phyloP scores from a whole-genome alignment of 92 coral and sea anemone genomes.

The Porites lobata region DNA sequence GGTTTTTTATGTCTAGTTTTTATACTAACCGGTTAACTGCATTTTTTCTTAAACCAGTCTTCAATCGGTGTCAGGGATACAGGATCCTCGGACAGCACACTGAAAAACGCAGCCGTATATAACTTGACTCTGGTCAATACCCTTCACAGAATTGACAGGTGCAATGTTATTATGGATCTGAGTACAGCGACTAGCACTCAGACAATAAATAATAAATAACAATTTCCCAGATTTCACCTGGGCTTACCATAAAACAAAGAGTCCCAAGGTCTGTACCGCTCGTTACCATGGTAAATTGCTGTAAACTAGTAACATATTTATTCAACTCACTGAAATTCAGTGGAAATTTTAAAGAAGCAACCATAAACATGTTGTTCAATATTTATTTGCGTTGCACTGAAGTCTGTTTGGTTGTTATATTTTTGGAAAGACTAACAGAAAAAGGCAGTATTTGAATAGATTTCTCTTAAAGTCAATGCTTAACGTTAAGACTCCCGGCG shows the following conservation, averaged over 20 bases:
- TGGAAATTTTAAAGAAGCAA: not conserved
- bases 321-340: not conserved
- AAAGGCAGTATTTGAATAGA: not conserved
- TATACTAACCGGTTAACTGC: conserved; percentile 1
- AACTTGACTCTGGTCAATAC: not conserved
- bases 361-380: not conserved
- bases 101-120: not conserved
- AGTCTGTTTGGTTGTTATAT: not conserved
- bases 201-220: conserved; percentile 19
- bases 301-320: not conserved
- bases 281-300: not conserved
- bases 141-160: not conserved
- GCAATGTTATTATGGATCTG: not conserved
- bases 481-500: no score
- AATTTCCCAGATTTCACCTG: not conserved
- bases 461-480: no score
- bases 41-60: not conserved
- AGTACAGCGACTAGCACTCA: not conserved
- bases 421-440: not conserved
- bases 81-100: not conserved
- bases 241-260: not conserved
- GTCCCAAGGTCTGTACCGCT: not conserved
- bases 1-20: no score
- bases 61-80: not conserved
- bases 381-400: not conserved